These are phyloP conservation scores for Drusus annulatus DNA, from an alignment of 1,140 invertebrate species.

Conservation along the genomic window DNA sequence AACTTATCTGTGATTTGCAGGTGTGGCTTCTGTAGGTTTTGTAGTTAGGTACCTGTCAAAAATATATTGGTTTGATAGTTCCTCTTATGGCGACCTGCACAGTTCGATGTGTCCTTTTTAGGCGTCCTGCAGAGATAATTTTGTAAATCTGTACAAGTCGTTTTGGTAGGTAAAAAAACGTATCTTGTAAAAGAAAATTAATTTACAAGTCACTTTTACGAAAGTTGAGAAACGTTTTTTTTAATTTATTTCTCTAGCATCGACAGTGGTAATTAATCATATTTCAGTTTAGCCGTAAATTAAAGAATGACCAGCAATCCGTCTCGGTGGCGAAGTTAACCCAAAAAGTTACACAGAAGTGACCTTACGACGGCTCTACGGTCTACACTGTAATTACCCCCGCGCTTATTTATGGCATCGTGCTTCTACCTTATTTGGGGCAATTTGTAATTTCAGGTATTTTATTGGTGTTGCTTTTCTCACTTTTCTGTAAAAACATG, in stretches of 20 bases:
- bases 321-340: conserved; percentile 11
- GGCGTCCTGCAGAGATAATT: too few relatives aligned
- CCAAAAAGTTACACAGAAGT: conserved; percentile 24
- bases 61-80: too few relatives aligned
- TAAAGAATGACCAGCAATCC: conserved; percentile 27
- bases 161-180: too few relatives aligned
- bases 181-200: too few relatives aligned
- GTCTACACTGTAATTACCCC: conserved; percentile 16
- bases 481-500: background rate
- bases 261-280: conserved; percentile 4
- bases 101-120: too few relatives aligned
- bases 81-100: too few relatives aligned
- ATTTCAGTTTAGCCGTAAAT: conserved; percentile 35
- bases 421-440: conserved; percentile 32
- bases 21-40: too few relatives aligned
- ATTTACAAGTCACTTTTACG: too few relatives aligned
- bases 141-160: too few relatives aligned
- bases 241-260: conserved; percentile 4
- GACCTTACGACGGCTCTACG: conserved; percentile 18
- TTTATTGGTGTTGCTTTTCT: conserved; percentile 26
- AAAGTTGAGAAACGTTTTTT: background rate
- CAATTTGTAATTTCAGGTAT: conserved; percentile 17
- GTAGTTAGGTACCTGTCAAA: too few relatives aligned
- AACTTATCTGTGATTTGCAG: too few relatives aligned
- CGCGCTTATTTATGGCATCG: conserved; percentile 26